Base-by-base conservation (phyloP, 1,140 invertebrate genomes). In the Mya arenaria region DNA sequence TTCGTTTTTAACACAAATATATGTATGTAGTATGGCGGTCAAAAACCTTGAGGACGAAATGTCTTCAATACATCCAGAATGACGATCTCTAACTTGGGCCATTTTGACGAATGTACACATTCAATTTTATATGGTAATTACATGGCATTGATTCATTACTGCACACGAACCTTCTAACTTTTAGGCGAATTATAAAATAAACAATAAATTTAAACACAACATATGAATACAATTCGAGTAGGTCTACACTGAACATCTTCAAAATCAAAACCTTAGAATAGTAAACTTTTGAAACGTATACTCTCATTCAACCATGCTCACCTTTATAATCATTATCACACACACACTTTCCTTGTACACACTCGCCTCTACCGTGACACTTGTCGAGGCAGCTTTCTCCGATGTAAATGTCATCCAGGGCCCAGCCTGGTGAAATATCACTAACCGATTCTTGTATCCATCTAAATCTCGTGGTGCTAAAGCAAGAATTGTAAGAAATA, bases 391-490 rank as follows among this genome's bases (percentile, higher is more conserved):
- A 94, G 4, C 84, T 86, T 75, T 91, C 91, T 8, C 93, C 93
- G 44, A 94, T 89, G 82, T 93, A 93, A 17, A 94, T 88, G 74
- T 94, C 92, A 86, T 93, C 92, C 13, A 94, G 82, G 28, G 93
- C 91, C 93, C 93, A 94, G 1, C 87, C 84, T 13, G 90, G 84
- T 3, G 83, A 85, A 8, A 77, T 34, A 39, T 69, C 78, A 1
- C 88, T 79, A 0, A 65, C 62, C 23, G 89, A 83, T 55, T 90
- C 85, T 73, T 94, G 93, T 1, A 91, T 88, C 93, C 93, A 94
- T 15, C 93, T 89, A 41, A 94, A 92, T 52, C 93, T 90, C n/a
- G 92, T 93, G 17, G 89, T 87, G 44, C 93, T 94, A 84, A 39
- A 86, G 84, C 65, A 23, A 84, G 13, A 48, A 56, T 85, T 1